phyloP scores from a whole-genome alignment of 2,797 vertebrate species.

The Acrocephalus scirpaceus region DNA sequence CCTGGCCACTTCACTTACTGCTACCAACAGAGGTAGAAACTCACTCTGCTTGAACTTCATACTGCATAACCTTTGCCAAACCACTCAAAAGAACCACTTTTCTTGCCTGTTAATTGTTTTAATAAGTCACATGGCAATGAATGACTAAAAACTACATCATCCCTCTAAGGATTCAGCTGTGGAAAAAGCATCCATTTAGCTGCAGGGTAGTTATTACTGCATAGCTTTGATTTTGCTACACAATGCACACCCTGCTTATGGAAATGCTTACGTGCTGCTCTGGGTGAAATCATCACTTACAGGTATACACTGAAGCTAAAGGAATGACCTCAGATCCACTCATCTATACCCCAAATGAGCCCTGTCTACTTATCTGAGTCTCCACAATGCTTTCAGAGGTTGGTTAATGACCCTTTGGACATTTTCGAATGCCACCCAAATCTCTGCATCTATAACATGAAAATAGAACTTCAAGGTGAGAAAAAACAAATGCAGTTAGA shows the following conservation, averaged over 20 bases:
- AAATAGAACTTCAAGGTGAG: neutral
- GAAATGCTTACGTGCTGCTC: slow-evolving; percentile 19
- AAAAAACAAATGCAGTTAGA: neutral
- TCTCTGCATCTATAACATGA: neutral
- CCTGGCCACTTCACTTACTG: neutral
- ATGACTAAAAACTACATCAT: slow-evolving; percentile 66
- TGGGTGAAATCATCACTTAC: neutral
- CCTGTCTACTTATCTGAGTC: neutral
- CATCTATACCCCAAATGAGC: neutral
- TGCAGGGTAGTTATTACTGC: slow-evolving; percentile 63
- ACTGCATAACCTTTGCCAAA: neutral
- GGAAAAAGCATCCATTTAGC: slow-evolving; percentile 55
- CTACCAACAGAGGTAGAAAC: neutral
- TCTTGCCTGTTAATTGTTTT: slow-evolving; percentile 67
- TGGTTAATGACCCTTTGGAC: neutral
- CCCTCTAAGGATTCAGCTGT: slow-evolving; percentile 60
- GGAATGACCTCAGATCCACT: neutral
- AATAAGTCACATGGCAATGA: slow-evolving; percentile 57
- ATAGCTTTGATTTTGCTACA: slow-evolving; percentile 53
- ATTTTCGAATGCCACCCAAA: neutral
- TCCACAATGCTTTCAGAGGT: neutral
- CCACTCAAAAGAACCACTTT: slow-evolving; percentile 46
- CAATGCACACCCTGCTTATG: slow-evolving; percentile 22
- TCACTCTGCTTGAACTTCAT: neutral
- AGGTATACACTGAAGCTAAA: slow-evolving; percentile 18